A percentile compares a stretch with the other conserved stretches of the same genome.
These are phyloP conservation scores for Styela plicata DNA, from an alignment of 23 tunicate genomes.

Conservation along the genomic window DNA sequence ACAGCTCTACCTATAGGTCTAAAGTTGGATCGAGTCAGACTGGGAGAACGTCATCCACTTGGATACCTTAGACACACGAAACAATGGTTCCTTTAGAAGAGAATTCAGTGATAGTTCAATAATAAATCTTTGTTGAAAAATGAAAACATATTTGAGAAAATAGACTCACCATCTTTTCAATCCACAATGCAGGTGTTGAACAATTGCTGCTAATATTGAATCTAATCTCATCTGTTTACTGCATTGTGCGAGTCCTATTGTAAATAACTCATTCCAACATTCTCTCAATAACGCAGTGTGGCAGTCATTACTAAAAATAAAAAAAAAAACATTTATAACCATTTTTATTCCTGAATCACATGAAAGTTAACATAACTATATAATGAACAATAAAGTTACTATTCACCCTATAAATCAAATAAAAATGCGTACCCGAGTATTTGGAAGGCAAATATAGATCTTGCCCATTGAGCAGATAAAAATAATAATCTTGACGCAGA, in stretches of 20 bases:
- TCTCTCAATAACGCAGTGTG: constrained; percentile 69
- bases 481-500: constrained; percentile 86
- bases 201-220: constrained; percentile 43
- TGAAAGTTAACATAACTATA: too few species aligned
- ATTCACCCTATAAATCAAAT: too few species aligned
- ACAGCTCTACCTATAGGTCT: too few species aligned
- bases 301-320: constrained; percentile 50
- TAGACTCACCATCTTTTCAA: constrained; percentile 43
- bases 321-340: too few species aligned
- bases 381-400: too few species aligned
- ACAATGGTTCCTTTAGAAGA: too few species aligned
- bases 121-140: too few species aligned
- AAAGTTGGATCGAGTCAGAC: too few species aligned
- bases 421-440: constrained; percentile 49
- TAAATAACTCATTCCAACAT: constrained; percentile 84
- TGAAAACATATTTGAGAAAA: not conserved
- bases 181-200: constrained; percentile 46
- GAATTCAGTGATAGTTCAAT: too few species aligned
- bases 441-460: constrained; percentile 79
- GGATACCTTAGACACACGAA: too few species aligned
- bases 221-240: constrained; percentile 49
- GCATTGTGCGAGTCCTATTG: constrained; percentile 74
- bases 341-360: too few species aligned
- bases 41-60: too few species aligned
- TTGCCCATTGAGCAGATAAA: constrained; percentile 87